These are phyloP conservation scores for Stramonita haemastoma DNA, from an alignment of 2,888 invertebrate genomes.

Conservation along the genomic window DNA sequence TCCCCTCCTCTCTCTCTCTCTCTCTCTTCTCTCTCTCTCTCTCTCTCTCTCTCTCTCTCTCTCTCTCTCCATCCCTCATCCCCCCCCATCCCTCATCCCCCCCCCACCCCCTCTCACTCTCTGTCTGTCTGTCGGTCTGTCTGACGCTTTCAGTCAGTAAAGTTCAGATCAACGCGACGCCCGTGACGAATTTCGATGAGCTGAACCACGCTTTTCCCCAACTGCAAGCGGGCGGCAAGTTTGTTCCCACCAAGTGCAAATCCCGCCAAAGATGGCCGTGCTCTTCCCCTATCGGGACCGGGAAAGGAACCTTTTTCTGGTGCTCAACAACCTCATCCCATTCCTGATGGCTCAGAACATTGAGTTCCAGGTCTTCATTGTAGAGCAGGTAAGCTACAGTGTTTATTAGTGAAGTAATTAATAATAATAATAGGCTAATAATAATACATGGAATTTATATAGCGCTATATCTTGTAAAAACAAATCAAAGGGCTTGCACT, in stretches of 20 bases:
- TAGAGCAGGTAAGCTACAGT: no score
- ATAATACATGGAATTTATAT: no score
- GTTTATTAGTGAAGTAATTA: no score
- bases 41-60: background rate
- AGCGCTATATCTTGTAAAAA: no score
- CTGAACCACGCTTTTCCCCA: slow-evolving; percentile 28
- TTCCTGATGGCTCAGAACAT: slow-evolving; percentile 42
- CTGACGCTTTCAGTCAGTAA: slow-evolving; percentile 34
- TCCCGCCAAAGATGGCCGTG: slow-evolving; percentile 35
- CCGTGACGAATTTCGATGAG: slow-evolving; percentile 32
- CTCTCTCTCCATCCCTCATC: background rate
- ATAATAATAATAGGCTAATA: no score
- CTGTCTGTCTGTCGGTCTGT: background rate
- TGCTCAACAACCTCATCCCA: slow-evolving; percentile 42
- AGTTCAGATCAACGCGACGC: slow-evolving; percentile 40
- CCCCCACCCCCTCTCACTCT: slow-evolving; percentile 29
- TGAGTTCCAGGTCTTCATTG: slow-evolving; percentile 35
- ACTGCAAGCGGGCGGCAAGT: slow-evolving; percentile 24
- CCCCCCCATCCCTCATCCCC: background rate
- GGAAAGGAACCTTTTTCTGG: slow-evolving; percentile 38
- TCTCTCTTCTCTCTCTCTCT: slow-evolving; percentile 21
- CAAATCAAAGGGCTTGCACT: no score
- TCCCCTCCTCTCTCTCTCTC: slow-evolving; percentile 17
- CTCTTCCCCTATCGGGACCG: slow-evolving; percentile 40
- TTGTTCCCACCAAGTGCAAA: slow-evolving; percentile 33